Conservation (phyloP, 37 sponge, comb jelly and placozoan species). For the Bolinopsis microptera region DNA sequence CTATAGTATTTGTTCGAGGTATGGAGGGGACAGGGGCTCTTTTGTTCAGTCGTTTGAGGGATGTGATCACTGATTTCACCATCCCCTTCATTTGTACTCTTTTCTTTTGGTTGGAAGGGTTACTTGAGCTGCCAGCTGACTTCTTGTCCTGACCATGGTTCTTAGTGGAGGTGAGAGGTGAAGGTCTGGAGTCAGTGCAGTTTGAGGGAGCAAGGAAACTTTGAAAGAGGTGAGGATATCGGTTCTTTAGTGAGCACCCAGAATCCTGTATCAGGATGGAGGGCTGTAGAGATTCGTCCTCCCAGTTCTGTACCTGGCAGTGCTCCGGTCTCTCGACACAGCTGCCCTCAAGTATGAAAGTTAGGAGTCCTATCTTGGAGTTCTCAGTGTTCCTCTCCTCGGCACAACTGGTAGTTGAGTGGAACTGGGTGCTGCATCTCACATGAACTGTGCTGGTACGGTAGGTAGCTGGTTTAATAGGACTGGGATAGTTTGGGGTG, state of each 20-base stretch:
- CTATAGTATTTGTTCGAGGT: too few species aligned
- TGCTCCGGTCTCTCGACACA: background rate
- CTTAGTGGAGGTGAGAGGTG: background rate
- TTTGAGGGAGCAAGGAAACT: background rate
- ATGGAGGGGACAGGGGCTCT: too few species aligned
- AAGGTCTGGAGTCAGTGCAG: background rate
- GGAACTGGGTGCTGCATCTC: background rate
- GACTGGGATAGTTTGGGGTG: too few species aligned
- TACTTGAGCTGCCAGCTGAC: background rate
- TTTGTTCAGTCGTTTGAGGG: background rate
- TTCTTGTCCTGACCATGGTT: background rate
- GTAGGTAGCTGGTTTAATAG: background rate
- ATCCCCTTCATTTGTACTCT: background rate
- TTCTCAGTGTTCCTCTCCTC: background rate
- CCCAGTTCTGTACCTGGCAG: background rate
- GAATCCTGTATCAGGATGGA: background rate
- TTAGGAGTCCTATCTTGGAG: background rate
- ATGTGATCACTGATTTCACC: background rate
- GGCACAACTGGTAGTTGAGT: background rate
- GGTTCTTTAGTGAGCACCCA: background rate
- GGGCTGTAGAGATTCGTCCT: background rate
- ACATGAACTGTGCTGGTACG: background rate
- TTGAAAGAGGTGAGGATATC: background rate
- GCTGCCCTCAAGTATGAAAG: background rate
- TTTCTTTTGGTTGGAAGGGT: background rate